Conservation (phyloP, 2,888 invertebrate species). For the Lithophane socia region DNA sequence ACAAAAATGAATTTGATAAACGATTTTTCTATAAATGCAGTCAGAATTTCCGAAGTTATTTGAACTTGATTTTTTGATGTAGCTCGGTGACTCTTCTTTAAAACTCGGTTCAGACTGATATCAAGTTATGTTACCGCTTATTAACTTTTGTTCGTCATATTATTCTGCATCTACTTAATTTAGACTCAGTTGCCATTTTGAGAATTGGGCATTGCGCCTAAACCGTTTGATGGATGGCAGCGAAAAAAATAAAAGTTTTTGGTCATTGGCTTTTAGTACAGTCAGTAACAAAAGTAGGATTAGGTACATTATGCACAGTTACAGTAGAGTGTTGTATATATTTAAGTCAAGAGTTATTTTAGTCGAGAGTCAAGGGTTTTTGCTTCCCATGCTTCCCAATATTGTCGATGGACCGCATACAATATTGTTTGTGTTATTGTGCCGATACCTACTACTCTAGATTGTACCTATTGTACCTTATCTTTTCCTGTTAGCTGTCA, state of each 20-base stretch:
- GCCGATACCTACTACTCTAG: background rate
- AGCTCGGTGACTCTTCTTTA: too few relatives aligned
- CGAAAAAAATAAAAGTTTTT: too few relatives aligned
- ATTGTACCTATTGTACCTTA: constrained; percentile 42
- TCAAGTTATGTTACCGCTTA: too few relatives aligned
- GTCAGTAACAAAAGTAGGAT: background rate
- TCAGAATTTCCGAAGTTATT: background rate
- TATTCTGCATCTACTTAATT: too few relatives aligned
- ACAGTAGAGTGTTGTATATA: background rate
- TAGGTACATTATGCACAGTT: background rate
- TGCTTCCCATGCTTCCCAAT: constrained; percentile 7
- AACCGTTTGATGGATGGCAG: too few relatives aligned
- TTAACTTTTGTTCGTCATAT: too few relatives aligned
- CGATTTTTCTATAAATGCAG: background rate
- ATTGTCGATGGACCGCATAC: constrained; percentile 20
- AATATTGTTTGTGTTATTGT: background rate
- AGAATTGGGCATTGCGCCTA: too few relatives aligned
- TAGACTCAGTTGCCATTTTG: too few relatives aligned
- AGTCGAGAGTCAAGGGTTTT: background rate
- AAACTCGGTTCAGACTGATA: too few relatives aligned
- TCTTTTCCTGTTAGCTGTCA: constrained; percentile 57
- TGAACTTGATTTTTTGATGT: background rate
- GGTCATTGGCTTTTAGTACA: background rate
- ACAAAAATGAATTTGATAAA: background rate
- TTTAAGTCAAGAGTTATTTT: background rate